Conservation (phyloP, 2,888 invertebrate species). For the Linnaemya vulpina region DNA sequence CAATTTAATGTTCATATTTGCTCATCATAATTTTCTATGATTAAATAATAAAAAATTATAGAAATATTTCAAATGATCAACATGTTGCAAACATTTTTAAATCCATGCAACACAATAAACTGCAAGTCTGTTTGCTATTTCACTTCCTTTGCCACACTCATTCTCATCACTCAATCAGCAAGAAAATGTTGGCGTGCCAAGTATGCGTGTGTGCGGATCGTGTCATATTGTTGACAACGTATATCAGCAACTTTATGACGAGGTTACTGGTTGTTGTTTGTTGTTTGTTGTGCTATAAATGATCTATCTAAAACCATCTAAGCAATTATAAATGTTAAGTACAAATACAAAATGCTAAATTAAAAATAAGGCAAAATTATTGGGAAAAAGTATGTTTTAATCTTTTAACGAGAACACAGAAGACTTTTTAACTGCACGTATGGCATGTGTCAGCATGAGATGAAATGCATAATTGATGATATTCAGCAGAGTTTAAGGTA, state of each 20-base stretch:
- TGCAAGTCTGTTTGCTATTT: constrained; percentile 17
- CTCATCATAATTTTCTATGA: constrained; percentile 57
- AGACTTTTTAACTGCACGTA: background rate
- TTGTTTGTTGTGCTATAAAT: constrained; percentile 20
- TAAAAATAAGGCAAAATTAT: constrained; percentile 47
- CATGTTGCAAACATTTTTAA: constrained; percentile 52
- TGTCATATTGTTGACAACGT: constrained; percentile 70
- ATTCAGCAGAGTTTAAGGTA: constrained; percentile 54
- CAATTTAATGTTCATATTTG: constrained; percentile 21
- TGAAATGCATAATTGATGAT: constrained; percentile 48
- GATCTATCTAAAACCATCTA: constrained; percentile 53
- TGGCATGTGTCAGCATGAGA: background rate
- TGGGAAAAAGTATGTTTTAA: constrained; percentile 33
- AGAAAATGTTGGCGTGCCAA: constrained; percentile 66
- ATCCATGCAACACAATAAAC: constrained; percentile 29
- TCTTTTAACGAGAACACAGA: background rate
- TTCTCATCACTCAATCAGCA: constrained; percentile 67
- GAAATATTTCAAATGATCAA: constrained; percentile 58
- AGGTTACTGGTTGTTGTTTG: constrained; percentile 4
- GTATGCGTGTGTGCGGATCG: constrained; percentile 63
- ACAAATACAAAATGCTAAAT: constrained; percentile 16
- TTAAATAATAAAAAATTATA: constrained; percentile 52
- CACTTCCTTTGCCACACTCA: constrained; percentile 46
- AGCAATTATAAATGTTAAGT: constrained; percentile 51
- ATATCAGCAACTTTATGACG: constrained; percentile 67